Evolutionary conservation across 2,113 vertebrate genomes (phyloP).

Genomic region (Hystrix brachyura): DNA sequence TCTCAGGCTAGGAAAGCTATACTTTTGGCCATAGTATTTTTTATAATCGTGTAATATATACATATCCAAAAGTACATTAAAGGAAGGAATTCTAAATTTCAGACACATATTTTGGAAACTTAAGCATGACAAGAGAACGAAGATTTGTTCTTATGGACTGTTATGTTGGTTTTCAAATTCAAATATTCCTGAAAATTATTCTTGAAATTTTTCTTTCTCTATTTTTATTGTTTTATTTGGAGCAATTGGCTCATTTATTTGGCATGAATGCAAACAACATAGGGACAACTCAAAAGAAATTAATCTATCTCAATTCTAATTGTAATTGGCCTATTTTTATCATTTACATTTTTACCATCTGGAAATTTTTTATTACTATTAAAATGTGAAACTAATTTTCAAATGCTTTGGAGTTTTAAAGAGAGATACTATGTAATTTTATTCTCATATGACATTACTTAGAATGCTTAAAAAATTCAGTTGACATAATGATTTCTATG

Average conservation of each 20-base stretch:
- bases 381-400: conserved; percentile 60
- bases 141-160: background rate
- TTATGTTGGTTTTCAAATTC: conserved; percentile 40
- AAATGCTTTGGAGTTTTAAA: conserved; percentile 56
- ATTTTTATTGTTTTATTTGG: background rate
- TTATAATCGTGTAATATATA: background rate
- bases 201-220: background rate
- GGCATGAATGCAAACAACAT: conserved; percentile 67
- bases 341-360: conserved; percentile 69
- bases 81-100: background rate
- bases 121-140: background rate
- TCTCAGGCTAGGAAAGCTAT: background rate
- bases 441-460: background rate
- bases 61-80: background rate
- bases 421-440: background rate
- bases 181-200: conserved; percentile 29
- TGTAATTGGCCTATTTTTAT: conserved; percentile 80
- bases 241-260: conserved; percentile 54
- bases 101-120: background rate
- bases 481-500: background rate
- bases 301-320: conserved; percentile 75
- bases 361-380: conserved; percentile 67
- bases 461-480: background rate
- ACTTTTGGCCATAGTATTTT: background rate
- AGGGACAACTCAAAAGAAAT: conserved; percentile 75